Evolutionary conservation across 2,888 invertebrate species (phyloP).

Genomic region (Mythimna loreyi): DNA sequence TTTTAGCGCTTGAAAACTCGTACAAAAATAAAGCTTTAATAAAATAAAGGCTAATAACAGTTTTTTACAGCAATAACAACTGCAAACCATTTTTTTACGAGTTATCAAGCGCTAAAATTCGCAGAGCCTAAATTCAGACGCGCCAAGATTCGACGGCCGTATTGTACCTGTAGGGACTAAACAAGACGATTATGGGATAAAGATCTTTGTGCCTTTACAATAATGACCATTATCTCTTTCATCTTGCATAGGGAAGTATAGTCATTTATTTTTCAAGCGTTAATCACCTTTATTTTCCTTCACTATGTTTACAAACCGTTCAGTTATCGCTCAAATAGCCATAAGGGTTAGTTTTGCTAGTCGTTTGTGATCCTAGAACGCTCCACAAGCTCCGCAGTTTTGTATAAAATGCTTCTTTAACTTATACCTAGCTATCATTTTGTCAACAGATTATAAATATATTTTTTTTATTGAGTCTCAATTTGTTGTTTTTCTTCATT

Average conservation of each 20-base stretch:
- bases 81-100: no score
- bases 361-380: conserved; percentile 59
- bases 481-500: conserved; percentile 52
- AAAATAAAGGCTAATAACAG: no score
- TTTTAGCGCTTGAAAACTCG: no score
- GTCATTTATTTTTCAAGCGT: neutral
- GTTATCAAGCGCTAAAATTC: no score
- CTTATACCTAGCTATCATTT: conserved; percentile 65
- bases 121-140: no score
- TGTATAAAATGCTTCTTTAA: conserved; percentile 65
- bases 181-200: no score
- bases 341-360: conserved; percentile 61
- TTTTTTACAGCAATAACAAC: no score
- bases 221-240: neutral
- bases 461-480: conserved; percentile 73
- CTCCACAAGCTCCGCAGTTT: conserved; percentile 45
- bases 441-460: conserved; percentile 73
- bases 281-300: neutral
- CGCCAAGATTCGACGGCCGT: no score
- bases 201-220: no score
- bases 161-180: no score
- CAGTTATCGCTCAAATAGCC: conserved; percentile 56
- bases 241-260: neutral
- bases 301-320: conserved; percentile 20
- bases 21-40: no score